A percentile compares a stretch with the other conserved stretches of the same genome.
Conservation (phyloP, 2,113 vertebrate species). For the Pterocles burchelli region DNA sequence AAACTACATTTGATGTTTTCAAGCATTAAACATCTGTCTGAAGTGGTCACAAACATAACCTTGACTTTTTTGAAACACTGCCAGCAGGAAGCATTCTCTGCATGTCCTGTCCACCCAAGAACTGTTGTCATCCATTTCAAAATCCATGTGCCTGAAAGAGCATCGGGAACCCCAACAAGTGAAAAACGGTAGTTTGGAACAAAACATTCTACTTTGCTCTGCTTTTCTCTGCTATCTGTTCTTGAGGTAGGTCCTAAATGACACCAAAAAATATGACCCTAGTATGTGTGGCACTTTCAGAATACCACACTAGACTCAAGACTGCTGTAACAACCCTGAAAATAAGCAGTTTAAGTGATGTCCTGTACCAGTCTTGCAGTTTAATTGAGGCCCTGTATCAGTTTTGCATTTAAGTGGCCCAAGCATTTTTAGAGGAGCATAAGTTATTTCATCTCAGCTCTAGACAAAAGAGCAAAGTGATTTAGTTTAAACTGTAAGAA, state of each 20-base stretch:
- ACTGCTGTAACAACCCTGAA: neutral
- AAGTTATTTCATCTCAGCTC: neutral
- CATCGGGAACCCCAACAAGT: accelerated
- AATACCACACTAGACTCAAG: neutral
- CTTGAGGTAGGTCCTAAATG: neutral
- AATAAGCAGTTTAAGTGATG: neutral
- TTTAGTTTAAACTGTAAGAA: neutral
- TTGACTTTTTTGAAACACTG: neutral
- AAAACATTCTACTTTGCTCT: accelerated
- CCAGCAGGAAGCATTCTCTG: neutral
- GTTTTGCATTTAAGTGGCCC: neutral
- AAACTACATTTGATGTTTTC: neutral
- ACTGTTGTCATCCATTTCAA: neutral
- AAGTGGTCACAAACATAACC: neutral
- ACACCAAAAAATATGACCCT: neutral
- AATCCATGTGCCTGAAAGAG: neutral
- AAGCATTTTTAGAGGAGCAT: neutral
- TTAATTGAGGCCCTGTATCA: neutral
- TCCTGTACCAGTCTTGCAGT: neutral
- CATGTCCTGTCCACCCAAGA: neutral
- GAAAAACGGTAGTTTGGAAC: neutral
- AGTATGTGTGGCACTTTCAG: neutral
- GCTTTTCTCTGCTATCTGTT: neutral
- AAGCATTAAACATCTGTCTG: neutral
- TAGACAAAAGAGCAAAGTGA: neutral